A percentile compares a stretch with the other conserved stretches of the same genome.
Evolutionary conservation across 30 jellyfish, hydroid and myxozoan genomes (phyloP).

Genomic region (Chironex yamaguchii): DNA sequence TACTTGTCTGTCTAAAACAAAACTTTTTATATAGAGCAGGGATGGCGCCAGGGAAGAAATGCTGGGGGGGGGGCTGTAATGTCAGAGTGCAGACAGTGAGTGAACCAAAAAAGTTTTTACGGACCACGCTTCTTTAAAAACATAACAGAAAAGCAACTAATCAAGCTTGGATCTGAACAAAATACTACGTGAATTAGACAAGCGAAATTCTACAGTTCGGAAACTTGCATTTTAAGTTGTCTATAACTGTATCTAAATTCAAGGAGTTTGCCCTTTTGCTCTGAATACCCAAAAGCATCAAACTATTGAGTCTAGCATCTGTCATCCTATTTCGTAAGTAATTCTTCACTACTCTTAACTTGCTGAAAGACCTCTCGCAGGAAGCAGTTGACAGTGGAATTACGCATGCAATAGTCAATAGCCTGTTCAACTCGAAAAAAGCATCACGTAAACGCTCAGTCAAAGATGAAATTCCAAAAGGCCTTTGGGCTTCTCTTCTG

Average conservation of each 20-base stretch:
- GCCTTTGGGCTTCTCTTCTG: background rate
- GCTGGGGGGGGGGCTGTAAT: no score
- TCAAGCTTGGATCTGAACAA: no score
- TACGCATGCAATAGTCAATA: conserved; percentile 25
- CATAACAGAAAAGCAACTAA: no score
- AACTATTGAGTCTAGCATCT: background rate
- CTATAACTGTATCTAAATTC: background rate
- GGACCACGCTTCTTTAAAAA: no score
- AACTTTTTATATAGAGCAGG: no score
- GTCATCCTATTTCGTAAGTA: conserved; percentile 14
- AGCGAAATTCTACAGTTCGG: background rate
- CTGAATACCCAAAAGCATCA: conserved; percentile 15
- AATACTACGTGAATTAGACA: no score
- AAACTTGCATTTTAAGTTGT: background rate
- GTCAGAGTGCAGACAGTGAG: no score
- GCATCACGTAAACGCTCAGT: conserved; percentile 32
- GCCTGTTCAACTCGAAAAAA: conserved; percentile 12
- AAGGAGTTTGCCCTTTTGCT: background rate
- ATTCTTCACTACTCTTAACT: background rate
- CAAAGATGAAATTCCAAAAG: background rate
- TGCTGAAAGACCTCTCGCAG: conserved; percentile 44
- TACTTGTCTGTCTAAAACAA: no score
- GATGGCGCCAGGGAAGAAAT: no score
- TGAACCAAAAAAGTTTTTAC: no score
- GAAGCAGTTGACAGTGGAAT: conserved; percentile 44